phyloP scores from a whole-genome alignment of 2,888 invertebrate species.

The Cotesia congregata region DNA sequence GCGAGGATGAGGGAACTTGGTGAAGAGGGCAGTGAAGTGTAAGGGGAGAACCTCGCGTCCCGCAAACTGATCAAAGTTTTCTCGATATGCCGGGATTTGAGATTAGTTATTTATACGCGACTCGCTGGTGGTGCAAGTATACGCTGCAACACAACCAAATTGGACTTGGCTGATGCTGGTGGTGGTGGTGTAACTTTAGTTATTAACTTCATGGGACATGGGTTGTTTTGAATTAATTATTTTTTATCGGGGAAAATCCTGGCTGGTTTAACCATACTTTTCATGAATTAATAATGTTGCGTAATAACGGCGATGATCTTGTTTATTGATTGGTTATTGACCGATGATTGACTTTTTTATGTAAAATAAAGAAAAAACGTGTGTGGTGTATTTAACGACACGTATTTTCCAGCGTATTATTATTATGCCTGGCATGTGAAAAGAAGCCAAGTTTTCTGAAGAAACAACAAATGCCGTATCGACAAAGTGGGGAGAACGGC shows the following conservation, averaged over 20 bases:
- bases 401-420: constrained; percentile 59
- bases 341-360: not conserved
- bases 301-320: not conserved
- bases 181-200: constrained; percentile 31
- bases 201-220: constrained; percentile 28
- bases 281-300: not conserved
- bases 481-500: constrained; percentile 41
- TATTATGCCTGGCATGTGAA: constrained; percentile 56
- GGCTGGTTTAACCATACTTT: constrained; percentile 4
- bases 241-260: not conserved
- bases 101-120: constrained; percentile 63
- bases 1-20: constrained; percentile 12
- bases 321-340: constrained; percentile 1
- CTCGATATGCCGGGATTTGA: constrained; percentile 62
- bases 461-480: constrained; percentile 13
- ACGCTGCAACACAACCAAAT: constrained; percentile 33
- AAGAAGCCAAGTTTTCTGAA: constrained; percentile 24
- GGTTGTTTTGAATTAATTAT: constrained; percentile 20
- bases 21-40: not conserved
- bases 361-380: not conserved
- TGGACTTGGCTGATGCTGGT: constrained; percentile 30
- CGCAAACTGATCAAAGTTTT: constrained; percentile 64
- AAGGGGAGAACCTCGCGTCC: constrained; percentile 21
- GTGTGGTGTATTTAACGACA: not conserved
- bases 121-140: constrained; percentile 32